phyloP scores from a whole-genome alignment of 2,888 invertebrate genomes.

The Apoda limacodes region DNA sequence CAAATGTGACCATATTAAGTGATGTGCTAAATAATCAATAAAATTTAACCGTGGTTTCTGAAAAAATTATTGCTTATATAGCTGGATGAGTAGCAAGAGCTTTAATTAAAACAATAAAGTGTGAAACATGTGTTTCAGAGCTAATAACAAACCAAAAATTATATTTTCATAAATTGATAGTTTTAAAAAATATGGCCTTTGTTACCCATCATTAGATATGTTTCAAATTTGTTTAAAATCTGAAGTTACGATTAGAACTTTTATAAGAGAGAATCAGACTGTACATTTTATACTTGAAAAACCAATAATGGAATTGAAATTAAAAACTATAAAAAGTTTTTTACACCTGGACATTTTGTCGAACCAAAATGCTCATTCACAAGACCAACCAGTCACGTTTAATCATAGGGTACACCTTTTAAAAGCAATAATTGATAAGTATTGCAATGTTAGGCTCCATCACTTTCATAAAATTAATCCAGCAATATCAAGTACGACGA shows the following conservation, averaged over 20 bases:
- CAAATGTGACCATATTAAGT: conserved; percentile 2
- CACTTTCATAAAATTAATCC: conserved; percentile 9
- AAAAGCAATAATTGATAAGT: conserved; percentile 10
- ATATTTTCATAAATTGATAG: conserved; percentile 6
- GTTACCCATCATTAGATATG: neutral
- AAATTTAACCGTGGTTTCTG: neutral
- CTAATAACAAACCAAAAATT: conserved; percentile 3
- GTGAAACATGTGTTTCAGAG: conserved; percentile 7
- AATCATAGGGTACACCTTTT: conserved; percentile 5
- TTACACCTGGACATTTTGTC: conserved; percentile 4
- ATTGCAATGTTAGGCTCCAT: conserved; percentile 8
- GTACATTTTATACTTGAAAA: conserved; percentile 2
- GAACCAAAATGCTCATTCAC: conserved; percentile 2
- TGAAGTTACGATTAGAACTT: neutral
- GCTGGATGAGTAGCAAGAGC: conserved; percentile 7
- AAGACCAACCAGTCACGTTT: conserved; percentile 5
- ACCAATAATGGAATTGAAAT: conserved; percentile 1
- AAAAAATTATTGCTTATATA: conserved; percentile 12
- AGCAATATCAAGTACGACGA: conserved; percentile 4
- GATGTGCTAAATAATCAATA: conserved; percentile 1
- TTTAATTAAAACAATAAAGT: conserved; percentile 7
- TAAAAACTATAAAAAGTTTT: conserved; percentile 1
- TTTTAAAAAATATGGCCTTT: conserved; percentile 10
- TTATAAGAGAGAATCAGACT: neutral
- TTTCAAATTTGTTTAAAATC: neutral